Conservation (phyloP, 2,797 vertebrate genomes). For the Poeciliopsis presidionis region DNA sequence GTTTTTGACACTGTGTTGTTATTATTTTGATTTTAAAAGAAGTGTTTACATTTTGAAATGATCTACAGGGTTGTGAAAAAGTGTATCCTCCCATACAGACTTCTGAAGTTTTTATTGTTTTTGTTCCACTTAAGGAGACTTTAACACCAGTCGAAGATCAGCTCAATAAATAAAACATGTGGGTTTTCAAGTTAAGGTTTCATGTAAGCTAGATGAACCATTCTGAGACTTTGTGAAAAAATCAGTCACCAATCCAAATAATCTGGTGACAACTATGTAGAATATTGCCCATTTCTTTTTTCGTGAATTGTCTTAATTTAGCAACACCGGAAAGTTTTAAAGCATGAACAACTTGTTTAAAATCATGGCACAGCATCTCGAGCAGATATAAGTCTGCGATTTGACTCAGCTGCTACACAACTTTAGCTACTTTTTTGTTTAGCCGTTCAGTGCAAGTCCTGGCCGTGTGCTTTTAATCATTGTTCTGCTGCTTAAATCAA, state of each 20-base stretch:
- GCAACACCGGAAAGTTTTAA: neutral
- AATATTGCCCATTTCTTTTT: neutral
- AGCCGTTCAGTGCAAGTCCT: neutral
- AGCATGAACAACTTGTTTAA: neutral
- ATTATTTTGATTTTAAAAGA: neutral
- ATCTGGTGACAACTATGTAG: neutral
- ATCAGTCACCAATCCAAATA: neutral
- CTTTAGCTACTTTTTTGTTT: neutral
- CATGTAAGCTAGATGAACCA: neutral
- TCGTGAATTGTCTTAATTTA: neutral
- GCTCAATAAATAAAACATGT: neutral
- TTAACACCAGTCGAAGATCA: neutral
- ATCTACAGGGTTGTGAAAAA: neutral
- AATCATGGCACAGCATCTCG: neutral
- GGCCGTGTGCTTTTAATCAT: neutral
- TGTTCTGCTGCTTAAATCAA: neutral
- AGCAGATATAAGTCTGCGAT: neutral
- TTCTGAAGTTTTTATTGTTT: neutral
- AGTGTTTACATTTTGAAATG: neutral
- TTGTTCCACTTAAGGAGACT: neutral
- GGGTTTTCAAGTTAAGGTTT: neutral
- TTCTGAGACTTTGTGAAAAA: neutral
- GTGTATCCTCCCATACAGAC: neutral
- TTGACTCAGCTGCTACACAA: neutral
- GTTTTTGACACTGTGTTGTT: constrained; percentile 4